These are phyloP conservation scores for Micoletzkya japonica DNA, from an alignment of 2,888 invertebrate species.

Conservation along the genomic window DNA sequence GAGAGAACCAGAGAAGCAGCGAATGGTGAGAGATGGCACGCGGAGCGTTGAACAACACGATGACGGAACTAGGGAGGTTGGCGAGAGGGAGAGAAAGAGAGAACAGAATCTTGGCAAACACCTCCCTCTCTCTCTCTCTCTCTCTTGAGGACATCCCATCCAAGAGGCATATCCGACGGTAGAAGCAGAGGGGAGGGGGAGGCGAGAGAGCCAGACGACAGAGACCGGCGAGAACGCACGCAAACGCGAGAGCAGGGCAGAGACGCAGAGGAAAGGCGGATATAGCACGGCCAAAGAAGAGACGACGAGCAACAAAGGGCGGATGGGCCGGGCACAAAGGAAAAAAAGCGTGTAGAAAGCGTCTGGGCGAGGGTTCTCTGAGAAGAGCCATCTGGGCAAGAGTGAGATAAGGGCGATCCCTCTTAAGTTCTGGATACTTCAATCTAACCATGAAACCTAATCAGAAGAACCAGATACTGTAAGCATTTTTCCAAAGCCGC, in stretches of 20 bases:
- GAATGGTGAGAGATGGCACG: not conserved
- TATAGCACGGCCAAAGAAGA: not conserved
- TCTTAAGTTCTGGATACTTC: no score
- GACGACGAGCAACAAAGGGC: not conserved
- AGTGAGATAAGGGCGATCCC: no score
- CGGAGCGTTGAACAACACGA: not conserved
- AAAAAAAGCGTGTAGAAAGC: slow-evolving; percentile 11
- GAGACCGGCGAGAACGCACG: not conserved
- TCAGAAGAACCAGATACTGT: no score
- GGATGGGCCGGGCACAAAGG: not conserved
- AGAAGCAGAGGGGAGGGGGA: not conserved
- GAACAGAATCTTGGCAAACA: no score
- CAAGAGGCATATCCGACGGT: not conserved
- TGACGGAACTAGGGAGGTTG: not conserved
- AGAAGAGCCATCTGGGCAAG: not conserved
- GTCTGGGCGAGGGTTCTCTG: not conserved
- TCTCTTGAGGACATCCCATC: not conserved
- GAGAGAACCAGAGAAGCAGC: not conserved
- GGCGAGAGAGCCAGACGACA: not conserved
- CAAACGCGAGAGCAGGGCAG: slow-evolving; percentile 4
- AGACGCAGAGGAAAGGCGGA: not conserved
- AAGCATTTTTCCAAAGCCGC: no score
- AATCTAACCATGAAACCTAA: no score
- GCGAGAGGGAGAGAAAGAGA: not conserved
- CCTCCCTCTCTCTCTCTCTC: no score